phyloP scores from a whole-genome alignment of 1,140 invertebrate species.

The Antheraea mylitta region DNA sequence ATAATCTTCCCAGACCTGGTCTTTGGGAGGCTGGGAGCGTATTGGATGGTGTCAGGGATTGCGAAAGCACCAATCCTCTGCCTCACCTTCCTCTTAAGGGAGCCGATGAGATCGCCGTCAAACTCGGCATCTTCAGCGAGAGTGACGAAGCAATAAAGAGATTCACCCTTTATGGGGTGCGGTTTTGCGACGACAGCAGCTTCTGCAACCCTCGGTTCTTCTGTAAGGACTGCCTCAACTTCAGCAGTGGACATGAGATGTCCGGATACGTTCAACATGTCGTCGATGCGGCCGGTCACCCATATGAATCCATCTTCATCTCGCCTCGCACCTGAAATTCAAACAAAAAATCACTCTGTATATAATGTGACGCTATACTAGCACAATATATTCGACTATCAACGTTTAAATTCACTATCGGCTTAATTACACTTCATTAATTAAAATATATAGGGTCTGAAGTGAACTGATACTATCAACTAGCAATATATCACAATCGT shows the following conservation, averaged over 20 bases:
- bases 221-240: slow-evolving; percentile 94
- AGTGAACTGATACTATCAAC: too few relatives aligned
- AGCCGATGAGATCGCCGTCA: slow-evolving; percentile 84
- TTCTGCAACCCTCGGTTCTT: slow-evolving; percentile 91
- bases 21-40: slow-evolving; percentile 95
- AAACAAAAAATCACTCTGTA: not conserved
- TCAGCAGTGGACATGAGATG: slow-evolving; percentile 98
- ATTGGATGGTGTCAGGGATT: slow-evolving; percentile 95
- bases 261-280: slow-evolving; percentile 98
- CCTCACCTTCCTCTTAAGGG: slow-evolving; percentile 91
- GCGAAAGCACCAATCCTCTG: slow-evolving; percentile 98
- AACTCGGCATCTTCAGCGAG: slow-evolving; percentile 88
- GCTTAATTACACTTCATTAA: too few relatives aligned
- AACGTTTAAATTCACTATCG: too few relatives aligned
- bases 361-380: too few relatives aligned
- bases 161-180: slow-evolving; percentile 97
- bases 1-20: slow-evolving; percentile 99
- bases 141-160: slow-evolving; percentile 97
- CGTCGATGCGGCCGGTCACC: slow-evolving; percentile 98
- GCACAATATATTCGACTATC: too few relatives aligned
- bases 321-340: slow-evolving; percentile 86
- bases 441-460: too few relatives aligned
- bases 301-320: slow-evolving; percentile 97
- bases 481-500: too few relatives aligned
- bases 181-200: slow-evolving; percentile 96